Conservation (phyloP, 2,113 vertebrate species). For the Tauraco erythrolophus region DNA sequence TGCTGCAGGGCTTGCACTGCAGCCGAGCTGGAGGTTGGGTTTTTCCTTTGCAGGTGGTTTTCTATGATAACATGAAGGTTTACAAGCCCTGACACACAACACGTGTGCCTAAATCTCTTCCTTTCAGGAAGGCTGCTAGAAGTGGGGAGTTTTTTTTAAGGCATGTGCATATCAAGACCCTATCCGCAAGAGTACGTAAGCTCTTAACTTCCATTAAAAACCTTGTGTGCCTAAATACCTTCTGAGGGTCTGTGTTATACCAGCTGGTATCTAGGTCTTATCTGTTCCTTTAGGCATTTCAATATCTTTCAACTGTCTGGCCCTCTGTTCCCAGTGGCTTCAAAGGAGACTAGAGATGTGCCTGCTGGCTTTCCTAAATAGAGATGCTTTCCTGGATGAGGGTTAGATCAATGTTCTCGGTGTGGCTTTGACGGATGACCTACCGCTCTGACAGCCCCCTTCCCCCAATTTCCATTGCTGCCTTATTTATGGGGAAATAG, state of each 20-base stretch:
- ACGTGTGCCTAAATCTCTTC: not conserved
- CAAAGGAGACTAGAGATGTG: not conserved
- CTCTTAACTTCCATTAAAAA: not conserved
- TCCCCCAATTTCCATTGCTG: not conserved
- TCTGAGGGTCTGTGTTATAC: not conserved
- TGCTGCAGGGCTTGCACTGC: not conserved
- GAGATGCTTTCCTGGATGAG: not conserved
- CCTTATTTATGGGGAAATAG: constrained; percentile 20
- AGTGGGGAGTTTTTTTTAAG: not conserved
- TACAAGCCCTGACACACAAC: not conserved
- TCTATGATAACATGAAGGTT: not conserved
- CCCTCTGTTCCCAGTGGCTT: not conserved
- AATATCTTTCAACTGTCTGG: not conserved
- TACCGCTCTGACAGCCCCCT: not conserved
- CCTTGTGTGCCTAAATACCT: not conserved
- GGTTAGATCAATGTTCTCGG: not conserved
- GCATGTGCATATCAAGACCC: fast-evolving
- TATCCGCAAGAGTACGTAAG: not conserved
- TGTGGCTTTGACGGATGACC: not conserved
- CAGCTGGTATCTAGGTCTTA: not conserved
- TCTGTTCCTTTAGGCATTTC: not conserved
- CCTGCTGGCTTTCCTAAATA: not conserved
- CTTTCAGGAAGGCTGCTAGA: not conserved
- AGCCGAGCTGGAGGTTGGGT: not conserved
- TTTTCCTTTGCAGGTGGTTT: not conserved